Conservation (phyloP, 2,888 invertebrate genomes). For the Rambutsinella grinnellia region DNA sequence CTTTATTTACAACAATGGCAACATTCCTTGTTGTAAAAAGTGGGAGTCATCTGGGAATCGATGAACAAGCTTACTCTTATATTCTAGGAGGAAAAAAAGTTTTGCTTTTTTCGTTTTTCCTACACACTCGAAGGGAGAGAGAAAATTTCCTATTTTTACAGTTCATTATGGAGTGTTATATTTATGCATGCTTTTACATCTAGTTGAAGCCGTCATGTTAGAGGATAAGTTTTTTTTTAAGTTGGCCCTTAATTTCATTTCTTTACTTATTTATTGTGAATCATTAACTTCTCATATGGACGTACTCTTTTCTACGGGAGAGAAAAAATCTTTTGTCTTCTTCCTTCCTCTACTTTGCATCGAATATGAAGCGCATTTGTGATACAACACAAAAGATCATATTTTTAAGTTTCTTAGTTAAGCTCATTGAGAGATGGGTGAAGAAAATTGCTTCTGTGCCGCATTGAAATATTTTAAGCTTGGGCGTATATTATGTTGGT, state of each 20-base stretch:
- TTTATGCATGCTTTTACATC: background rate
- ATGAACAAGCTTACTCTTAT: background rate
- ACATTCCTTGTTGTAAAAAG: too few relatives aligned
- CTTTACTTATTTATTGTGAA: background rate
- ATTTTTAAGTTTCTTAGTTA: too few relatives aligned
- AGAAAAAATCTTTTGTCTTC: background rate
- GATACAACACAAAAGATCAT: too few relatives aligned
- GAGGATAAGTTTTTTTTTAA: background rate
- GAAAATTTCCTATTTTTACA: too few relatives aligned
- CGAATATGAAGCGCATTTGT: too few relatives aligned
- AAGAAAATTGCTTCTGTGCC: too few relatives aligned
- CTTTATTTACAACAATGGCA: background rate
- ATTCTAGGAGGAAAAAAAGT: too few relatives aligned
- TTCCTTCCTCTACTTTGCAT: background rate
- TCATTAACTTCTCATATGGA: background rate
- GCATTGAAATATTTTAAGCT: too few relatives aligned
- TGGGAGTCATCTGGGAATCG: constrained; percentile 26
- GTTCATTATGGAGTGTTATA: too few relatives aligned
- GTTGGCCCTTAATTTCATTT: background rate
- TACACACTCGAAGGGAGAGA: too few relatives aligned
- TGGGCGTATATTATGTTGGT: too few relatives aligned
- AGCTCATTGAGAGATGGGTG: too few relatives aligned
- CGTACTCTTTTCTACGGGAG: background rate
- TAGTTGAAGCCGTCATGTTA: background rate
- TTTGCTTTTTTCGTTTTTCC: background rate